Conservation (phyloP, 2,888 invertebrate genomes). For the Leptogaster cylindrica region DNA sequence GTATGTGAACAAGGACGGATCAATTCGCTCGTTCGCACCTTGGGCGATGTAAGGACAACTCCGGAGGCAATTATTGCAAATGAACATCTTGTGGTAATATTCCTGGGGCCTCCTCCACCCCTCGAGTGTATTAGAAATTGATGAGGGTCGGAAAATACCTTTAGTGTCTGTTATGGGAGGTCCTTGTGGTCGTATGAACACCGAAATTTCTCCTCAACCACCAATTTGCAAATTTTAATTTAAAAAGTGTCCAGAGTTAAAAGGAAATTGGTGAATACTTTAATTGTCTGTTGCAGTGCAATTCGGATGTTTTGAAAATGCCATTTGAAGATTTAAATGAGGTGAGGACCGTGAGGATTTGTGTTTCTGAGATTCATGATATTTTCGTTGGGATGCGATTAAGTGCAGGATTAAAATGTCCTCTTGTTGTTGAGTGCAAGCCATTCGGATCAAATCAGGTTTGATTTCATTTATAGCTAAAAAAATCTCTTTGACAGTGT, state of each 20-base stretch:
- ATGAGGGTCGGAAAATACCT: slow-evolving; percentile 19
- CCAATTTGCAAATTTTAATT: slow-evolving; percentile 32
- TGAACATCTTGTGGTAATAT: slow-evolving; percentile 34
- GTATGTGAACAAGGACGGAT: slow-evolving; percentile 15
- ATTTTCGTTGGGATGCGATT: too few species aligned
- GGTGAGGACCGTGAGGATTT: too few species aligned
- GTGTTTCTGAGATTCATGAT: too few species aligned
- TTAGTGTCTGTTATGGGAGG: slow-evolving; percentile 21
- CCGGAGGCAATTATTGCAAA: slow-evolving; percentile 38
- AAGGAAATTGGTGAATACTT: too few species aligned
- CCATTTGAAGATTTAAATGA: too few species aligned
- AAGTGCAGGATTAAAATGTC: too few species aligned
- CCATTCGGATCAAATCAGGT: too few species aligned
- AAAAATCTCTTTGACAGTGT: too few species aligned
- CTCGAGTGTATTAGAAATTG: slow-evolving; percentile 7
- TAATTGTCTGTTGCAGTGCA: too few species aligned
- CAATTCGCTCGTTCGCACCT: slow-evolving; percentile 17
- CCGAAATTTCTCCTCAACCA: slow-evolving; percentile 17
- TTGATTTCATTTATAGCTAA: too few species aligned
- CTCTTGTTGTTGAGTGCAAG: too few species aligned
- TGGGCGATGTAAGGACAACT: background rate
- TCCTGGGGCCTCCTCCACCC: background rate
- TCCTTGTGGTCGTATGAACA: slow-evolving; percentile 9
- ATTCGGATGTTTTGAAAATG: too few species aligned
- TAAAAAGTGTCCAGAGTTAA: slow-evolving; percentile 1